phyloP scores from a whole-genome alignment of 2,888 invertebrate genomes.

The Hofmannophila pseudospretella region DNA sequence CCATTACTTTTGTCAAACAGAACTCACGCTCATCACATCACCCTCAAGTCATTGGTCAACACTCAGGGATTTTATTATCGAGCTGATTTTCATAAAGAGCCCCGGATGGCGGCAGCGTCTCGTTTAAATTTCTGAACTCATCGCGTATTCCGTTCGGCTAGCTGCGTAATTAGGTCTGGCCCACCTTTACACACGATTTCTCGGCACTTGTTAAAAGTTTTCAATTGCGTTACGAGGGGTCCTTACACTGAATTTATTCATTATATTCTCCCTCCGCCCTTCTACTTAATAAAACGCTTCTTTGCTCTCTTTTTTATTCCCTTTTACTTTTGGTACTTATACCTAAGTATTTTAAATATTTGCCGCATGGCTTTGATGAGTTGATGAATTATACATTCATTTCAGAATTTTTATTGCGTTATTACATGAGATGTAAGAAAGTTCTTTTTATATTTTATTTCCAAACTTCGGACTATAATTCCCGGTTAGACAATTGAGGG shows the following conservation, averaged over 20 bases:
- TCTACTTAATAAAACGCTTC: conserved; percentile 68
- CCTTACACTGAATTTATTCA: conserved; percentile 75
- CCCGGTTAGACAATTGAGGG: no score
- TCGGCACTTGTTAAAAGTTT: conserved; percentile 77
- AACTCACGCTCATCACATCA: no score
- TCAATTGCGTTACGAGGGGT: conserved; percentile 74
- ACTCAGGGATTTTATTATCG: conserved; percentile 50
- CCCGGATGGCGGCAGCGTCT: conserved; percentile 21
- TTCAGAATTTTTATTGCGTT: conserved; percentile 51
- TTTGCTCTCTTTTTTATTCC: conserved; percentile 63
- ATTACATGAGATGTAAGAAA: conserved; percentile 34
- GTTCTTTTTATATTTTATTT: no score
- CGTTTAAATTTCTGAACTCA: conserved; percentile 67
- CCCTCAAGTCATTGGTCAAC: conserved; percentile 41
- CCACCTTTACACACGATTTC: conserved; percentile 77
- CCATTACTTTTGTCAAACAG: no score
- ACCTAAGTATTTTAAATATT: conserved; percentile 71
- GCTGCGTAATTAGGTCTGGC: conserved; percentile 63
- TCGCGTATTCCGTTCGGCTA: conserved; percentile 61
- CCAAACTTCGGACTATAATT: no score
- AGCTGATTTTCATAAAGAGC: conserved; percentile 58
- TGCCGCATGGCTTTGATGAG: conserved; percentile 66
- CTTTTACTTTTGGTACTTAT: conserved; percentile 39
- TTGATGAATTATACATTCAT: conserved; percentile 68
- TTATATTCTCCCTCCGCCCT: conserved; percentile 62